Conservation (phyloP, 1,140 invertebrate species). For the Lepidurus couesii region DNA sequence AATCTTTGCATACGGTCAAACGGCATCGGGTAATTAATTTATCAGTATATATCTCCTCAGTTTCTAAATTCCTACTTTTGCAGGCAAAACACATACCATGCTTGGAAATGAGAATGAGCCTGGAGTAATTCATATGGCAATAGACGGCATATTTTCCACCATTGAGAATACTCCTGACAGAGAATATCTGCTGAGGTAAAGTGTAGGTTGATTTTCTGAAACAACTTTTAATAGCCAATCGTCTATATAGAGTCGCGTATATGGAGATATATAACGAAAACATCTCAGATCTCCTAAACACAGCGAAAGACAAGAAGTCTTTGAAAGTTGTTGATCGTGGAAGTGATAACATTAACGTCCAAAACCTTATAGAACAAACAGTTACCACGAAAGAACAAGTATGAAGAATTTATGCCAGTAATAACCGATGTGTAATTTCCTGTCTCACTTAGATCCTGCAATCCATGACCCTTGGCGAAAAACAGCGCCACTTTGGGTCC, state of each 20-base stretch:
- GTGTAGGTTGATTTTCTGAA: conserved; percentile 33
- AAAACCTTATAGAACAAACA: conserved; percentile 56
- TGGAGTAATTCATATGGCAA: conserved; percentile 66
- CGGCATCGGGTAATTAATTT: conserved; percentile 58
- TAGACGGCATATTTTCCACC: conserved; percentile 62
- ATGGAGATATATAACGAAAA: conserved; percentile 79
- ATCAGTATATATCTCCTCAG: neutral
- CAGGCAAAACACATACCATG: conserved; percentile 63
- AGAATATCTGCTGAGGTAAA: conserved; percentile 61
- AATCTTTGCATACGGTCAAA: conserved; percentile 86
- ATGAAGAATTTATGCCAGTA: neutral
- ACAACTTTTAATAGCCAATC: conserved; percentile 33
- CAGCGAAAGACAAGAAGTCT: conserved; percentile 48
- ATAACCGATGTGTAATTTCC: conserved; percentile 25
- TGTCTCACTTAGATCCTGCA: conserved; percentile 44
- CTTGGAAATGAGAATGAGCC: conserved; percentile 61
- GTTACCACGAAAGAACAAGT: conserved; percentile 56
- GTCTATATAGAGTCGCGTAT: conserved; percentile 59
- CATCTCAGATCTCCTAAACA: conserved; percentile 62
- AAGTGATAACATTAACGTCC: conserved; percentile 51
- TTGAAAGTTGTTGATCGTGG: conserved; percentile 60
- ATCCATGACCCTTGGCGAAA: conserved; percentile 59
- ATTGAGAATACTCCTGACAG: conserved; percentile 58
- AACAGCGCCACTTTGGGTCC: conserved; percentile 60
- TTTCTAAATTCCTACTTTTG: conserved; percentile 33